Base-by-base conservation (phyloP, 2,797 vertebrate genomes). In the Macropodus opercularis region DNA sequence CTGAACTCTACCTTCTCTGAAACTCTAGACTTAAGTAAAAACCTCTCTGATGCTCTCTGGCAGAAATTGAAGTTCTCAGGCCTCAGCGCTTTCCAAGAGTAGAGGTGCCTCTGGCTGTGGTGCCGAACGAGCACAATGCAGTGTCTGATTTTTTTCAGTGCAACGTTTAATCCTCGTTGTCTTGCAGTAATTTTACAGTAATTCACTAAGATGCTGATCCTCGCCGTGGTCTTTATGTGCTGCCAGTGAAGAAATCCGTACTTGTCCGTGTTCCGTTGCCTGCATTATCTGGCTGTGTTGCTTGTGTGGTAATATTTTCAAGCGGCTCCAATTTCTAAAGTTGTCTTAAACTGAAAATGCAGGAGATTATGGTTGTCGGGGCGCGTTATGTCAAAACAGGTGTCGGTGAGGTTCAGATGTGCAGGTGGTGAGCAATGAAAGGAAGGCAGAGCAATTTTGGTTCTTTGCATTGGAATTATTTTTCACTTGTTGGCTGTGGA, bases 131-230 rank as follows among this genome's bases (percentile, higher is more conserved):
- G 65, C 69, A 42, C 41, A 46, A 56, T 50, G 61, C 48, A n/a
- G 46, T 46, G 49, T 69, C 62, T 39, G 41, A 75, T 44, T 66
- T 72, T 65, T 55, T 40, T n/a, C n/a, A 34, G 47, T 18, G 40
- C 55, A 69, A 47, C 19, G 36, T 80, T 72, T 81, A 68, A 75
- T 69, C 56, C 49, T 40, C 39, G 56, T 67, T 69, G 70, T 78
- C 56, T 17, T 69, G 57, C 27, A 73, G 21, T 64, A 35, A 60
- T 68, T 77, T 69, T 35, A 39, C 50, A 76, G 24, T 57, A 63
- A 69, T 75, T 74, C 65, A 26, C 35, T 61, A 9, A 29, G 26
- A 64, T 64, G 63, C 61, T 46, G 59, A 76, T 66, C 32, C 47
- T 38, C 18, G 0, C 41, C 24, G 36, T 42, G 9, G 32, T 49